Evolutionary conservation across 2,888 invertebrate species (phyloP), one percentile per base, ranked within the genome.

Genomic region (Clunio marinus): DNA sequence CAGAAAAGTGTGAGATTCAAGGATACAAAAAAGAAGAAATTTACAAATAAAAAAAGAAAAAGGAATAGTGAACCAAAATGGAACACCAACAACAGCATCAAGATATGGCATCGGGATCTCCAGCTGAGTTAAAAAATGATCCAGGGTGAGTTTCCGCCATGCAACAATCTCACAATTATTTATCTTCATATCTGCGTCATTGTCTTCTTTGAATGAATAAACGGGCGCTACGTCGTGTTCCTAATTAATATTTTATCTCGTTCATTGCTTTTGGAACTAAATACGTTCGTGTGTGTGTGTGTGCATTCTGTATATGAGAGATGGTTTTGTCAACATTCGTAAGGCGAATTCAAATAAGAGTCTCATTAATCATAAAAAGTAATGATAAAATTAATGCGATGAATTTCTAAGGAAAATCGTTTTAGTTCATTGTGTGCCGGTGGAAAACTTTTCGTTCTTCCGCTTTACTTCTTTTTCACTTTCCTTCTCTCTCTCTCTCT

Each of bases 61-160:
- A 41, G 15, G 41, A 15, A 37, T 35, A 59, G 35, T 25, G 58
- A 65, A 45, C 22, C 51, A 66, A 17, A 32, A 66, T 66, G 66
- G 66, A 66, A 37, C 66, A 65, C 25, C 65, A 66, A 55, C 66
- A 66, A 55, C 51, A 62, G 37, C 62, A 66, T 55, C 66, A 66
- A 55, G 66, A 66, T 35, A 55, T 66, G 51, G 66, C 66, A n/a
- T 55, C 66, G 46, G 66, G 66, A 66, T 65, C 65, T 45, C 65
- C 65, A 28, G 66, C 66, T 55, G 66, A 66, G 66, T 28, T 66
- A 35, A 66, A 66, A 66, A 66, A 66, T 66, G 66, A 66, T 66
- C 66, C 66, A 37, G 66, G 66, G 66, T 66, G 24, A 55, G 66
- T 66, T 32, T 27, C 25, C 8, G 10, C 58, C 28, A 2, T 7